phyloP scores from a whole-genome alignment of 2,888 invertebrate species.

The Chironomus riparius region DNA sequence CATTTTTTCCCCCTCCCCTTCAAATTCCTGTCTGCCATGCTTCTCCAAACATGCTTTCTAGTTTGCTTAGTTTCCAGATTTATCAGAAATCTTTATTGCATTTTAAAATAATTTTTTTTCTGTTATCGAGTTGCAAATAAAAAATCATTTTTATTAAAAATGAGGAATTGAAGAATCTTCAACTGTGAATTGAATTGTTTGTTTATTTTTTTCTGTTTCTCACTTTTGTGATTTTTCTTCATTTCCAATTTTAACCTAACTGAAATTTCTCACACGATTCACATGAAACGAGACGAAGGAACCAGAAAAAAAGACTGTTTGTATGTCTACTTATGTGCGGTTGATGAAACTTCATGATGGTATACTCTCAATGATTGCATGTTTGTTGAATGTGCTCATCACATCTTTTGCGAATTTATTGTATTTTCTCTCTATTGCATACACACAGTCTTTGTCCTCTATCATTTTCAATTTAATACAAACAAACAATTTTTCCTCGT shows the following conservation, averaged over 20 bases:
- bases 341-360: background rate
- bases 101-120: too few relatives aligned
- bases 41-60: too few relatives aligned
- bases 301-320: too few relatives aligned
- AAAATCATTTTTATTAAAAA: background rate
- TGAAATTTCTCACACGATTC: background rate
- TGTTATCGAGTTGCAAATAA: too few relatives aligned
- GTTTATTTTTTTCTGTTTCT: background rate
- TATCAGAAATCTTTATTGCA: too few relatives aligned
- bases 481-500: background rate
- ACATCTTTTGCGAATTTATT: background rate
- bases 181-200: background rate
- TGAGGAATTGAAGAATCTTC: background rate
- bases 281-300: too few relatives aligned
- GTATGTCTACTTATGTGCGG: background rate
- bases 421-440: background rate
- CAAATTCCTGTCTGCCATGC: too few relatives aligned
- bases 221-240: too few relatives aligned
- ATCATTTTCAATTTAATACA: background rate
- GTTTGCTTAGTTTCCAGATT: too few relatives aligned
- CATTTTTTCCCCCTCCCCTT: too few relatives aligned
- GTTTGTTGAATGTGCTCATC: slow-evolving; percentile 6
- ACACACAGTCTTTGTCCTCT: background rate
- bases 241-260: too few relatives aligned
- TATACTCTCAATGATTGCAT: background rate